Conservation (phyloP, 92 coral and sea anemone genomes). For the Porites lobata region DNA sequence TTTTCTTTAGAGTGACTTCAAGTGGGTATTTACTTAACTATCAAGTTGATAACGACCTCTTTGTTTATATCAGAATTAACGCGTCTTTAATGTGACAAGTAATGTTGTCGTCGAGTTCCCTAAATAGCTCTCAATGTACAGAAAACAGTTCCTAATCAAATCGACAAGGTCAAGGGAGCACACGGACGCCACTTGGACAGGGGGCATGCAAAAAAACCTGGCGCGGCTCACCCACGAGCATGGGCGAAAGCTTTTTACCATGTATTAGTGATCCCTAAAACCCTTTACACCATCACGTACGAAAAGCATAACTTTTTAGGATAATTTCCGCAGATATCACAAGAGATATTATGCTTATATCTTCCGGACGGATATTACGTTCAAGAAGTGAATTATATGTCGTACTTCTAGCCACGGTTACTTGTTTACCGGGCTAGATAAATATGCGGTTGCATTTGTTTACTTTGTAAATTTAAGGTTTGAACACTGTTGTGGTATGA, state of each 20-base stretch:
- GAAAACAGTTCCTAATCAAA: not conserved
- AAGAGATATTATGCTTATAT: not conserved
- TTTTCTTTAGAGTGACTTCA: not conserved
- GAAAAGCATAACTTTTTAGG: not conserved
- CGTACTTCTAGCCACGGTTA: not conserved
- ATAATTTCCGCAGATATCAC: constrained; percentile 38
- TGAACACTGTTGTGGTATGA: not conserved
- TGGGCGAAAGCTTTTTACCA: not conserved
- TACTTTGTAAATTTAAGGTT: constrained; percentile 3
- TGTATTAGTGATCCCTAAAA: not conserved
- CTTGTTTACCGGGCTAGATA: too few species aligned
- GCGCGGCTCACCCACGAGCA: too few species aligned
- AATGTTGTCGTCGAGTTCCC: not conserved
- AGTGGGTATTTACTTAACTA: constrained; percentile 15
- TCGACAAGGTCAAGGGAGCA: constrained; percentile 11
- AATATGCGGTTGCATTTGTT: constrained; percentile 5
- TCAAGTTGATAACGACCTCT: constrained; percentile 7
- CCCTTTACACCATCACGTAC: constrained; percentile 18
- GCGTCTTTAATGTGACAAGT: not conserved
- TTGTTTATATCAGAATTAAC: not conserved
- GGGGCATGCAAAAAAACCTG: too few species aligned
- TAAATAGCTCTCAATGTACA: not conserved
- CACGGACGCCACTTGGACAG: not conserved
- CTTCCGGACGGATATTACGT: constrained; percentile 28
- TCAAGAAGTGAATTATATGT: not conserved